Evolutionary conservation across 2,888 invertebrate species (phyloP).

Genomic region (Chaitophorus viminalis): DNA sequence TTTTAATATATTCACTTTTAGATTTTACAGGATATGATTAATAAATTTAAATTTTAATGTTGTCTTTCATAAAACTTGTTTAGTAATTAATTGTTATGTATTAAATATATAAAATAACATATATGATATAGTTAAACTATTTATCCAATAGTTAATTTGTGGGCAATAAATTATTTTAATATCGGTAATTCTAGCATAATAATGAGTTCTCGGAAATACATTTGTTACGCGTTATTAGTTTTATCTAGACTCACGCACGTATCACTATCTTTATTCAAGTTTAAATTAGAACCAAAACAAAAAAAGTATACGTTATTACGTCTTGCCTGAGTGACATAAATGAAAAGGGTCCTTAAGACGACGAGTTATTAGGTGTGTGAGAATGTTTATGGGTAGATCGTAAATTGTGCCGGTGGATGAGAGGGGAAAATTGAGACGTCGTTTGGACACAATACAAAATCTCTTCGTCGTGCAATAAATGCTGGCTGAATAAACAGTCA

Average conservation of each 20-base stretch:
- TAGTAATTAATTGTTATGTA: background rate
- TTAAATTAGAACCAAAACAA: background rate
- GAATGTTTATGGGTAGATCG: slow-evolving; percentile 45
- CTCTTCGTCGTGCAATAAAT: slow-evolving; percentile 36
- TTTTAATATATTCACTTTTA: no score
- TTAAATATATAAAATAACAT: background rate
- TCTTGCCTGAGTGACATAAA: slow-evolving; percentile 14
- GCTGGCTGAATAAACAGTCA: slow-evolving; percentile 58
- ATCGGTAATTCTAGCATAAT: background rate
- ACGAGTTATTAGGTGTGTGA: slow-evolving; percentile 37
- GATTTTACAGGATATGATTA: no score
- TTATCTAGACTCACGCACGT: background rate
- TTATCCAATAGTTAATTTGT: background rate
- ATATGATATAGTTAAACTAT: background rate
- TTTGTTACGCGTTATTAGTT: background rate
- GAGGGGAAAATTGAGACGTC: slow-evolving; percentile 3
- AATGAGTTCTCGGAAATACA: background rate
- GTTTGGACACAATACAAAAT: slow-evolving; percentile 46
- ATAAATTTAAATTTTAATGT: background rate
- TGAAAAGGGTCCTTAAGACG: background rate
- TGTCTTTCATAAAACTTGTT: background rate
- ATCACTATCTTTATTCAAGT: background rate
- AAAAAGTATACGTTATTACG: background rate
- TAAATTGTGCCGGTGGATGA: background rate
- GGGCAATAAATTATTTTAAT: background rate